Evolutionary conservation across 2,888 invertebrate genomes (phyloP).

Genomic region (Tetanocera ferruginea): DNA sequence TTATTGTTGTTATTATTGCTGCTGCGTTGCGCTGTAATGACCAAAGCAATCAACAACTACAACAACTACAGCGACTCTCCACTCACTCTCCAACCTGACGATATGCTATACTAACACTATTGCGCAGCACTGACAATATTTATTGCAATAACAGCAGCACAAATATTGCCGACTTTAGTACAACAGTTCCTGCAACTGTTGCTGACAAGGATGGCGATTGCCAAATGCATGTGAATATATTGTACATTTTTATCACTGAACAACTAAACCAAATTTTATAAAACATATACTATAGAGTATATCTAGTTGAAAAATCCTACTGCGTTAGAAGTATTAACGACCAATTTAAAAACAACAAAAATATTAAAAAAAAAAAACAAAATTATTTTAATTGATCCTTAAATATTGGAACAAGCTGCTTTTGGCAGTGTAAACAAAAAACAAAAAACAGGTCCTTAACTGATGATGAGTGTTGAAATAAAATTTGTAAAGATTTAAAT

Average conservation of each 20-base stretch:
- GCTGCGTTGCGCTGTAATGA: neutral
- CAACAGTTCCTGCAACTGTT: neutral
- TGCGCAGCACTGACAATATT: conserved; percentile 18
- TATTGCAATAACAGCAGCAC: conserved; percentile 4
- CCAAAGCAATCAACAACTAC: conserved; percentile 19
- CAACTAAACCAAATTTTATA: neutral
- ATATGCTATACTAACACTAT: neutral
- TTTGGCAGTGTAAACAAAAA: no score
- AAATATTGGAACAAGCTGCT: neutral
- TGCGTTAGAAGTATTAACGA: conserved; percentile 2
- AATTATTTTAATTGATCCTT: neutral
- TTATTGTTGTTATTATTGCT: neutral
- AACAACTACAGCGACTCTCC: neutral
- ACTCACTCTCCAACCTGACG: neutral
- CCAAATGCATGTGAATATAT: conserved; percentile 20
- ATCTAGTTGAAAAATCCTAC: no score
- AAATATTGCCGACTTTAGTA: neutral
- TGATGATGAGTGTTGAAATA: no score
- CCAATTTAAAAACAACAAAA: neutral
- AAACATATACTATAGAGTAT: neutral
- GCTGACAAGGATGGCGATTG: conserved; percentile 20
- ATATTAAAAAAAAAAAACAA: neutral
- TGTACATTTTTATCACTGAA: conserved; percentile 24
- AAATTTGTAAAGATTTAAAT: no score
- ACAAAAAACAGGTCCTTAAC: no score